A percentile compares a stretch with the other conserved stretches of the same genome.
These are phyloP conservation scores for Aphelinus atriplicis DNA, from an alignment of 1,140 invertebrate genomes.

Conservation along the genomic window DNA sequence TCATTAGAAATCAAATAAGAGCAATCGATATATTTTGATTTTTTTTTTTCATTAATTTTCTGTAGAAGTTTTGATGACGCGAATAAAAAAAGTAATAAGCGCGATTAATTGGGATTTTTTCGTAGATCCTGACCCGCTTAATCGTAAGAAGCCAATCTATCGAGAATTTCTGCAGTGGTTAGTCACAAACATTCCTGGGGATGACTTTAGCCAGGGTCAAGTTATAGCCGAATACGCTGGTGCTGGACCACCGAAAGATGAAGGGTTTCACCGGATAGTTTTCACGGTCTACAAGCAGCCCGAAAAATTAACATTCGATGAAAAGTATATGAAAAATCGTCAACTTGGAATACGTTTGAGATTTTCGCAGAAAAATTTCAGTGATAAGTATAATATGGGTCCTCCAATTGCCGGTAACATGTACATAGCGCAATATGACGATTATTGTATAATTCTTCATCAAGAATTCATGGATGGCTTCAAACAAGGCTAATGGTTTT, in stretches of 20 bases:
- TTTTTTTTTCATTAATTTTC: too few relatives aligned
- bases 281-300: slow-evolving; percentile 6
- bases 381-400: not conserved
- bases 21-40: too few relatives aligned
- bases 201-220: not conserved
- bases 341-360: not conserved
- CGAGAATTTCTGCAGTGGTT: slow-evolving; percentile 35
- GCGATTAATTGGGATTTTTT: too few relatives aligned
- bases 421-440: not conserved
- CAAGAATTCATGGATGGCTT: too few relatives aligned
- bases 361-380: not conserved
- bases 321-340: not conserved
- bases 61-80: too few relatives aligned
- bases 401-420: not conserved
- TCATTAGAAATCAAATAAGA: too few relatives aligned
- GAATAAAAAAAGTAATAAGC: too few relatives aligned
- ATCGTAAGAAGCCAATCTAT: slow-evolving; percentile 77
- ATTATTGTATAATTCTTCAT: not conserved
- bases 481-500: too few relatives aligned
- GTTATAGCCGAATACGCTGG: slow-evolving; percentile 6
- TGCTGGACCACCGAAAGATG: not conserved
- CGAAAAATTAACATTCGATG: not conserved
- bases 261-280: not conserved
- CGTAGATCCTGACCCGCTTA: slow-evolving; percentile 90
- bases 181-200: not conserved